Conservation (phyloP, 2,888 invertebrate species). For the Rutpela maculata region DNA sequence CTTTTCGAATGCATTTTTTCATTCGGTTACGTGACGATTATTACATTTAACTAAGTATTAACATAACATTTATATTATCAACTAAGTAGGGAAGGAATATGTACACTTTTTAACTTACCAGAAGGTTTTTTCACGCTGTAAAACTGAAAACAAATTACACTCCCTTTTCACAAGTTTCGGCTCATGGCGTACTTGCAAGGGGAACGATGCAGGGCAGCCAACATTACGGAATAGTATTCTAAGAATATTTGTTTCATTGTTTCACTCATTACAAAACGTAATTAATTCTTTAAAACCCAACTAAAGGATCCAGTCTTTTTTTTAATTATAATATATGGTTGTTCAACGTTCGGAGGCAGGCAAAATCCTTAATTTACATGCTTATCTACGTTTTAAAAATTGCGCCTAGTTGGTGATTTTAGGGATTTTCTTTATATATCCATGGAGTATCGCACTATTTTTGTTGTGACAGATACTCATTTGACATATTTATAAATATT, state of each 20-base stretch:
- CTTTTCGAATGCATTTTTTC: constrained; percentile 40
- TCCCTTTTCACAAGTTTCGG: constrained; percentile 71
- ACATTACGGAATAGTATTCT: constrained; percentile 25
- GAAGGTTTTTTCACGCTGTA: constrained; percentile 50
- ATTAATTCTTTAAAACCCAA: neutral
- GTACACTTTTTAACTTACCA: constrained; percentile 45
- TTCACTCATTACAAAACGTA: neutral
- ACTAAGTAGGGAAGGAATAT: neutral
- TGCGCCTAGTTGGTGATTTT: neutral
- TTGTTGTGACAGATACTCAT: constrained; percentile 13
- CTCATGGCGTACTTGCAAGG: constrained; percentile 70
- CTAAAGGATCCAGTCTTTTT: neutral
- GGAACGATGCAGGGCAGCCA: constrained; percentile 52
- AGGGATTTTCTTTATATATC: constrained; percentile 5
- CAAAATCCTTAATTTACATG: neutral
- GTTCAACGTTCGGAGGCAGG: neutral
- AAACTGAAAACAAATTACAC: constrained; percentile 70
- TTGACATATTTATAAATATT: constrained; percentile 2
- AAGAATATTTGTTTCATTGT: neutral
- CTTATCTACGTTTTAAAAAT: constrained; percentile 9
- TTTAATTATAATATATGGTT: neutral
- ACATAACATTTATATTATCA: neutral
- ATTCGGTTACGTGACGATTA: neutral
- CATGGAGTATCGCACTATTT: neutral
- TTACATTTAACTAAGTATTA: neutral